Evolutionary conservation across 2,888 invertebrate genomes (phyloP).

Genomic region (Plusia festucae): DNA sequence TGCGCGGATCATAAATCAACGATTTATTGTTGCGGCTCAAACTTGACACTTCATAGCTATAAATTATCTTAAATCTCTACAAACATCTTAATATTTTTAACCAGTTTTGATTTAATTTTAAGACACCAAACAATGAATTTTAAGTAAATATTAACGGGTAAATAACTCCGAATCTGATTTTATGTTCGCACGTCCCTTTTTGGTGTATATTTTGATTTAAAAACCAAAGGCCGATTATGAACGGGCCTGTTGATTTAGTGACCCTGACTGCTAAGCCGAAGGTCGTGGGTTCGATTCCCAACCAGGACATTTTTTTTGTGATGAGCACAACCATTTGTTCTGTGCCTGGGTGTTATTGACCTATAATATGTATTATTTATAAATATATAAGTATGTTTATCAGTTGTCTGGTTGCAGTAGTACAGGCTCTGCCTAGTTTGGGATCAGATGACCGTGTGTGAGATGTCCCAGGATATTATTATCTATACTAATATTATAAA

Average conservation of each 20-base stretch:
- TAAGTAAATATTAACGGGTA: constrained; percentile 17
- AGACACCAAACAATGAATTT: constrained; percentile 17
- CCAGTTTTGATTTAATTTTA: constrained; percentile 7
- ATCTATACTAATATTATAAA: too few species aligned
- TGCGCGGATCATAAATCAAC: constrained; percentile 46
- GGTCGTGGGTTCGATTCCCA: too few species aligned
- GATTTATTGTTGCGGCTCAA: constrained; percentile 33
- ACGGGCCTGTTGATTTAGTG: constrained; percentile 2
- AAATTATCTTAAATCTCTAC: constrained; percentile 22
- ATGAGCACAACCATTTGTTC: too few species aligned
- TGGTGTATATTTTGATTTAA: constrained; percentile 6
- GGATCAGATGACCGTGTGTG: too few species aligned
- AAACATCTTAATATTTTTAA: constrained; percentile 23
- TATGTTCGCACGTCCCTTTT: constrained; percentile 16
- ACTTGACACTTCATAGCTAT: constrained; percentile 36
- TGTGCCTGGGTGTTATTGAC: too few species aligned
- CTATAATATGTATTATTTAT: too few species aligned
- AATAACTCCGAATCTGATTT: constrained; percentile 10
- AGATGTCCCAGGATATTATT: too few species aligned
- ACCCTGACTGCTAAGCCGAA: too few species aligned
- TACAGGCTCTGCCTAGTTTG: too few species aligned
- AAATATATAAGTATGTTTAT: too few species aligned
- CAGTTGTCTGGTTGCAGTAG: too few species aligned
- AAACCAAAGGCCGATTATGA: constrained; percentile 1
- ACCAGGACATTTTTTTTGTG: too few species aligned